Evolutionary conservation across 2,113 vertebrate genomes (phyloP), one percentile per base, ranked within the genome.

Genomic region (Zapornia atra): DNA sequence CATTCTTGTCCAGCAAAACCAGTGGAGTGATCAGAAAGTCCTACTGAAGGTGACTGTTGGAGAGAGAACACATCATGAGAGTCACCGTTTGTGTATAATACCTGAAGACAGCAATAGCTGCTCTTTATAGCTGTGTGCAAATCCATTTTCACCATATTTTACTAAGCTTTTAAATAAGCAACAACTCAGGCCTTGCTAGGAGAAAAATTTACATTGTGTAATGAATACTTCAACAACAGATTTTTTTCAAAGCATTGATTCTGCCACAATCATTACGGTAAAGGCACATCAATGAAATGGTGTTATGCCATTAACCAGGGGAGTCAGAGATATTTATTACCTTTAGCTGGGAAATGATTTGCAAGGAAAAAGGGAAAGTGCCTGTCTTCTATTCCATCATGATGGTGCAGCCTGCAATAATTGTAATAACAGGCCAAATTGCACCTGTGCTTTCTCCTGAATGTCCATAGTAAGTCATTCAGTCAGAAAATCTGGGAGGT

Each of bases 231-330:
- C 60, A 86, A 84, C 69, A 70, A 86, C 86, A 88, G 81, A 48
- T 48, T 28, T 10, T 56, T 95, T 95, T 88, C 76, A 88, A 86
- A 92, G 53, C 34, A 61, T 48, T 71, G 57, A 48, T 82, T 90
- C 64, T 92, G 53, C 76, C 90, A 44, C 34, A 81, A 48, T 38
- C 56, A 75, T 92, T 84, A 66, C 60, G 56, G 48, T 73, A 84
- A 88, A 81, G 44, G 53, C 26, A 72, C 48, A 84, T 88, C 82
- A 90, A 78, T 86, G 92, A 92, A 96, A 68, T 9, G 61, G 64
- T 60, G 68, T 82, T 42, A 64, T 65, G 64, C 57, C 44, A 82
- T 60, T 81, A 94, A 54, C 34, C 34, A 42, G 18, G 14, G 26
- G 33, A 78, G 64, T 64, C 71, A 68, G 38, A 59, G 46, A 75